Percentiles rank a stretch among this genome's conserved stretches.
Conservation (phyloP, 2,113 vertebrate species). For the Sinocyclocheilus rhinocerous region DNA sequence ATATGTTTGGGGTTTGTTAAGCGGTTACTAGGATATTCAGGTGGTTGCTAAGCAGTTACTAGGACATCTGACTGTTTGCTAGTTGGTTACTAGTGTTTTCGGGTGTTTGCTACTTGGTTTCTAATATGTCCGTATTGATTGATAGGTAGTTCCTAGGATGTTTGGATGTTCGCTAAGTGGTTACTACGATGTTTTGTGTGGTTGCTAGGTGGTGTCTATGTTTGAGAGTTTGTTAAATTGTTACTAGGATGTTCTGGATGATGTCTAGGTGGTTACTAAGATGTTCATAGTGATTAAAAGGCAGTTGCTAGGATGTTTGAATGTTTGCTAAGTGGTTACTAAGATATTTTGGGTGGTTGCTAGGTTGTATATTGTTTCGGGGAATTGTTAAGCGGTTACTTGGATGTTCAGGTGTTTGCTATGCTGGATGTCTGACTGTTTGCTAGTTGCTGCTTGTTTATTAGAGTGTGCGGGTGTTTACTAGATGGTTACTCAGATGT, state of each 20-base stretch:
- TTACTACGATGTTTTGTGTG: neutral
- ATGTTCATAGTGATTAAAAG: neutral
- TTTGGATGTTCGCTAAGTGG: neutral
- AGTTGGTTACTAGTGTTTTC: neutral
- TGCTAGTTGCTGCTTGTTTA: no score
- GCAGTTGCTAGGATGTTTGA: neutral
- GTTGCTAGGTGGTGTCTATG: no score
- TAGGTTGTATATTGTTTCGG: neutral
- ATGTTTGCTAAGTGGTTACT: neutral
- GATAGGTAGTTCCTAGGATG: no score
- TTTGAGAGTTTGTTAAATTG: rapidly evolving
- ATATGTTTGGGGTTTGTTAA: no score
- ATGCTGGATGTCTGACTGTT: no score
- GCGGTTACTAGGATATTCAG: neutral
- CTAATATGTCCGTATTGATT: neutral
- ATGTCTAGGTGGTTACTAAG: no score
- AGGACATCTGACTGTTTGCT: neutral
- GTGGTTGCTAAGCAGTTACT: neutral
- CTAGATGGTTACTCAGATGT: no score
- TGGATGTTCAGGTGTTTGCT: neutral
- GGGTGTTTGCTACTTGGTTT: neutral
- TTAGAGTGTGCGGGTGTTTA: no score
- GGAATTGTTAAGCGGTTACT: neutral
- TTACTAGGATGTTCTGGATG: neutral
- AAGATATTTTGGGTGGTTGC: neutral